Conservation (phyloP, 2,797 vertebrate species). For the Sebastiscus tertius region DNA sequence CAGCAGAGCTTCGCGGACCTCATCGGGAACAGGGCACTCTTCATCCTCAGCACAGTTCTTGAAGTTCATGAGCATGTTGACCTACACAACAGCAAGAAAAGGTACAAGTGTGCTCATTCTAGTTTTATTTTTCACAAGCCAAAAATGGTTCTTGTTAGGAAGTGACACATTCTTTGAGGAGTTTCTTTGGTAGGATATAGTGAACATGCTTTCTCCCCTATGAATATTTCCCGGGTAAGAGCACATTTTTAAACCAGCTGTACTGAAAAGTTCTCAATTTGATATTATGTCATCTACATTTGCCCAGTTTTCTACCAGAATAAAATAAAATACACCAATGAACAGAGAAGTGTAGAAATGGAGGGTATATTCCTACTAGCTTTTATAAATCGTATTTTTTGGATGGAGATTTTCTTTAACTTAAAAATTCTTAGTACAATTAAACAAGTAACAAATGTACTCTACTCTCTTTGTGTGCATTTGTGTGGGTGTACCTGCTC, state of each 20-base stretch:
- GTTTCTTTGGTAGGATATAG: neutral
- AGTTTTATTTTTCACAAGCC: neutral
- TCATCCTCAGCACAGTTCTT: slow-evolving; percentile 86
- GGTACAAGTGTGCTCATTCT: neutral
- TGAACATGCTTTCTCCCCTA: too few species aligned
- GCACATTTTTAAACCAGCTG: neutral
- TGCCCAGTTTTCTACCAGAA: neutral
- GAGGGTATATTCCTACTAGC: neutral
- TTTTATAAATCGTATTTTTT: neutral
- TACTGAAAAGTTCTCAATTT: neutral
- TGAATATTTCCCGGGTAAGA: neutral
- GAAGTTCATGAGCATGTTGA: slow-evolving; percentile 96
- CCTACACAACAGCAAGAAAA: slow-evolving; percentile 71
- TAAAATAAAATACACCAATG: neutral
- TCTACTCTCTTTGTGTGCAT: neutral
- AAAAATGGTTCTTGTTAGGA: neutral
- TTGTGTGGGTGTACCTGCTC: slow-evolving; percentile 86
- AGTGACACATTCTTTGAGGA: neutral
- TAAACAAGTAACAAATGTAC: neutral
- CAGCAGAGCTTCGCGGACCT: slow-evolving; percentile 84
- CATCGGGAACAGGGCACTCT: slow-evolving; percentile 87
- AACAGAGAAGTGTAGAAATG: neutral
- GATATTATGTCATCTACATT: neutral
- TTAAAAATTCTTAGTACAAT: neutral
- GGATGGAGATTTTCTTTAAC: neutral